Conservation (phyloP, 2,113 vertebrate genomes). For the Proteles cristata region DNA sequence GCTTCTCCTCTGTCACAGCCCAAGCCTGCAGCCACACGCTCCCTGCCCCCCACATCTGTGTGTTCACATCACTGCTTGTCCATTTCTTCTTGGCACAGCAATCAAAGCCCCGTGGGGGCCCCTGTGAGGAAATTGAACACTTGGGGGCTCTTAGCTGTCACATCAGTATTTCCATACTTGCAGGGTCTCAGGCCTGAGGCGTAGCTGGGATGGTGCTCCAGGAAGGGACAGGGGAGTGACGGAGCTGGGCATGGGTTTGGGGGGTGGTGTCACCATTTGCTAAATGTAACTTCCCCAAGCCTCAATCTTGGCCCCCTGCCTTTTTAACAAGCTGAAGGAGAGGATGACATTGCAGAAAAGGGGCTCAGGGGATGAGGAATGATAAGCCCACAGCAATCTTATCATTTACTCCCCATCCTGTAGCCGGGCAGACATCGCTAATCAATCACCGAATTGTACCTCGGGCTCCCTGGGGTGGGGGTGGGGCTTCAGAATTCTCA, state of each 20-base stretch:
- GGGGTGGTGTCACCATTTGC: constrained; percentile 59
- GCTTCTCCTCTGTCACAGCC: not conserved
- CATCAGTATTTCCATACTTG: constrained; percentile 70
- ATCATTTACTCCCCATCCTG: not conserved
- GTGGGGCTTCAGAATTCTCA: not conserved
- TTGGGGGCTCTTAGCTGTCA: constrained; percentile 68
- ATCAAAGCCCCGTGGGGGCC: not conserved
- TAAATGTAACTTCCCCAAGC: constrained; percentile 71
- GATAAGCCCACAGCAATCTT: not conserved
- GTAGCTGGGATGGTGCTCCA: constrained; percentile 65
- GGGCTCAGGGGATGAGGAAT: not conserved
- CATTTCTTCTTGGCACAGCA: constrained; percentile 68
- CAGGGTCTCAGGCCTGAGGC: constrained; percentile 36
- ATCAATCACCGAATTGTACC: not conserved
- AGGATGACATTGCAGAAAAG: not conserved
- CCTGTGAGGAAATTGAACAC: constrained; percentile 78
- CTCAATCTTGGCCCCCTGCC: not conserved
- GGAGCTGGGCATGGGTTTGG: constrained; percentile 52
- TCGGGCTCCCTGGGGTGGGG: not conserved
- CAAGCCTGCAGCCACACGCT: not conserved
- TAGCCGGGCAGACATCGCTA: not conserved
- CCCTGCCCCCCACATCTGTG: constrained; percentile 63
- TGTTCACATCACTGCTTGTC: constrained; percentile 72
- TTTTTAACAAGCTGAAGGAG: not conserved
- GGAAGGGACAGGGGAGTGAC: constrained; percentile 46